Base-by-base conservation (phyloP, 2,797 vertebrate genomes). In the Simalia tracyae region DNA sequence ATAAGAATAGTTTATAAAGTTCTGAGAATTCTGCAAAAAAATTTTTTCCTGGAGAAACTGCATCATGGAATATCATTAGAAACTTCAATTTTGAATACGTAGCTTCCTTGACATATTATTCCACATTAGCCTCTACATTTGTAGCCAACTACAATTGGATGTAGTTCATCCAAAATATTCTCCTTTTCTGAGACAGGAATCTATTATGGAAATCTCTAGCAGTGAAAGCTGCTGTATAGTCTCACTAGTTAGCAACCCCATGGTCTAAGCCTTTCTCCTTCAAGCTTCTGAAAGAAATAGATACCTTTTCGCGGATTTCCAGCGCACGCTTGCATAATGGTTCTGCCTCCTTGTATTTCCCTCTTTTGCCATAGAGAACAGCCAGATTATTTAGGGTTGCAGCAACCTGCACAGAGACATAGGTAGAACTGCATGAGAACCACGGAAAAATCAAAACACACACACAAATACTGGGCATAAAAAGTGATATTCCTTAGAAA, bases 311-410 rank as follows among this genome's bases (percentile, higher is more conserved):
- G 50, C 99, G 98, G 96, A 99, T 99, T 97, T 99, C 99, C 97
- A 99, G 97, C 4, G 99, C 99, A 94, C 99, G 98, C 97, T 99
- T 99, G 94, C 99, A 99, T 95, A 99, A 97, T 0, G 99, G 99
- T 95, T 99, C 99, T 0, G 99, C 99, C 95, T 99, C 99, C 97
- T 98, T 99, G 97, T 99, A 99, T 96, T 99, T 99, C 9, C 99
- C 99, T 88, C 99, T 98, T 97, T 99, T 99, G 92, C 99, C 99
- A 0, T 99, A 99, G 81, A 99, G 98, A 94, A 99, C 99, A 3
- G 99, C 99, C 98, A 99, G 96, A 95, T 99, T 99, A 98, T 99
- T 99, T 94, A 99, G 97, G 0, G 99, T 99, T 2, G 99, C 99
- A 46, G 99, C 99, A 91, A 99, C 99, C 99, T 99, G 92, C 92